phyloP scores from a whole-genome alignment of 2,888 invertebrate genomes.

The Eristalis arbustorum region DNA sequence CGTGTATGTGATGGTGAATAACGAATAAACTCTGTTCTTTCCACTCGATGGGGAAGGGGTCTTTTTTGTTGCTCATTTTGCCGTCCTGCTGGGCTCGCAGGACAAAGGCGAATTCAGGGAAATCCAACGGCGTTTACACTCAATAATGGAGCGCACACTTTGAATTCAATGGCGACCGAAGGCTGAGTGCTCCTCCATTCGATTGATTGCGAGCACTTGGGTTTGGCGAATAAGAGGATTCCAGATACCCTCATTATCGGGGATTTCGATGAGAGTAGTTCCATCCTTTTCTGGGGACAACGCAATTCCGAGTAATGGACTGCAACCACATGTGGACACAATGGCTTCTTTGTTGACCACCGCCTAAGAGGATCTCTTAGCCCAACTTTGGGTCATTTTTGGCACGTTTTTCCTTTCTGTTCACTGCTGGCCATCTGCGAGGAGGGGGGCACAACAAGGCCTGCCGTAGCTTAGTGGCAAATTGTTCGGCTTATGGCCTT shows the following conservation, averaged over 20 bases:
- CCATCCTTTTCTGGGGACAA: background rate
- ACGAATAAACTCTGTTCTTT: slow-evolving; percentile 19
- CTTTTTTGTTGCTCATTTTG: background rate
- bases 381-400: background rate
- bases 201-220: background rate
- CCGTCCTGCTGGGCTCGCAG: background rate
- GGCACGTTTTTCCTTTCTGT: too few relatives aligned
- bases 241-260: background rate
- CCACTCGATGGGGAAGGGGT: background rate
- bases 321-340: background rate
- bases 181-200: too few relatives aligned
- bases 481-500: background rate
- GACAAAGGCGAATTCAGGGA: background rate
- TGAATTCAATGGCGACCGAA: background rate
- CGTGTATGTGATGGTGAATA: slow-evolving; percentile 72
- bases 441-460: background rate
- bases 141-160: background rate
- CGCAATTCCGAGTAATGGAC: background rate
- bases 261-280: background rate
- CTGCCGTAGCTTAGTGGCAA: background rate
- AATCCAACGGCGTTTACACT: background rate
- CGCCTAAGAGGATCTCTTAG: background rate
- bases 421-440: background rate
- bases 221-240: background rate
- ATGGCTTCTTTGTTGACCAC: background rate